Evolutionary conservation across 2,113 vertebrate genomes (phyloP).

Genomic region (Origma solitaria): DNA sequence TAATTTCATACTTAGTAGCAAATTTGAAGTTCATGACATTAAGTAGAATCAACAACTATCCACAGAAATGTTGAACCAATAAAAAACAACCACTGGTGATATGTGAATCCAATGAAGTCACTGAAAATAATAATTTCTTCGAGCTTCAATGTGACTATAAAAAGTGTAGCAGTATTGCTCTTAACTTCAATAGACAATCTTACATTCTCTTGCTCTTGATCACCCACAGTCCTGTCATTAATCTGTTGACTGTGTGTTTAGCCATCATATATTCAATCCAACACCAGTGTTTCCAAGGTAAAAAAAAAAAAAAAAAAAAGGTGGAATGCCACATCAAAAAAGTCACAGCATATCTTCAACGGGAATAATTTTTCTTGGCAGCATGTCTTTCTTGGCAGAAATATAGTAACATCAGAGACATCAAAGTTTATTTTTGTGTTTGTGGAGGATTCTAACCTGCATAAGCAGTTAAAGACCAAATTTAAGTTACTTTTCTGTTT

Average conservation of each 20-base stretch:
- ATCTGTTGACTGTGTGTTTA: background rate
- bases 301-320: background rate
- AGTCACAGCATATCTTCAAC: background rate
- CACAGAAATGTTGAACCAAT: background rate
- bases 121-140: background rate
- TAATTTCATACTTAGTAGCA: background rate
- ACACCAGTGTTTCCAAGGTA: background rate
- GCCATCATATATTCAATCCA: background rate
- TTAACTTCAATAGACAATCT: background rate
- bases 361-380: background rate
- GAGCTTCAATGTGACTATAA: background rate
- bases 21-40: background rate
- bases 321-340: background rate
- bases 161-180: background rate
- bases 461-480: background rate
- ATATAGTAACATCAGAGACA: background rate
- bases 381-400: background rate
- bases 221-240: background rate
- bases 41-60: background rate
- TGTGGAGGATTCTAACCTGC: background rate
- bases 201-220: background rate
- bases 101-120: background rate
- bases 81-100: background rate
- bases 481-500: background rate
- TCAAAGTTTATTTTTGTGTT: background rate